Evolutionary conservation across 1,140 invertebrate genomes (phyloP), one percentile per base, ranked within the genome.

Genomic region (Papilio polyxenes): DNA sequence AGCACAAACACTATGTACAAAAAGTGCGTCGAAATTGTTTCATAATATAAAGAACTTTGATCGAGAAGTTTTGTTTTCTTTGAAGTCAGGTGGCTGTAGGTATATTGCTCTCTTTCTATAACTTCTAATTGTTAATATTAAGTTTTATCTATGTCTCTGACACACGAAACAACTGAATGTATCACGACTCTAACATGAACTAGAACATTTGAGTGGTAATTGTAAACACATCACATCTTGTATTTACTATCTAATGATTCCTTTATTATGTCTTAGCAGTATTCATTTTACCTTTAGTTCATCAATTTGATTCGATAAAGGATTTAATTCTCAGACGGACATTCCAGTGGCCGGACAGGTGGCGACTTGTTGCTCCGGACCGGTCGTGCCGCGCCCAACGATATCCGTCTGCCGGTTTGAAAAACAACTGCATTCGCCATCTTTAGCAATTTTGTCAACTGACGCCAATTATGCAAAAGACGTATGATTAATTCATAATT

Each of bases 271-370:
- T 59, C 8, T 59, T 6, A 44, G 40, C 4, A 44, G 40, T 44
- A 7, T 44, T 3, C 15, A 17, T 2, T 56, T 72, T 17, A 72
- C 65, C 31, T 72, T 37, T 72, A 72, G 31, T 72, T 75, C n/a
- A 44, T 40, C 72, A 74, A 75, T 75, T 75, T 49, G 44, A 75
- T 20, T n/a, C 56, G 59, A 81, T 53, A 20, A 81, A 75, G 82
- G 76, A 83, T 85, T 87, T 88, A 88, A 90, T 89, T 89, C 81
- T 82, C 80, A 75, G 83, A 78, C 89, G 89, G 86, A 88, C 89
- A 92, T 93, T 89, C 89, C 89, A 84, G 82, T 82, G 81, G 84
- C 80, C 76, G 62, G 83, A 87, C 91, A 93, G 92, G 92, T 93
- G 91, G 87, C 89, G 89, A 90, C 91, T 87, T 88, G 90, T 91